phyloP scores from a whole-genome alignment of 2,113 vertebrate genomes.

The Picathartes gymnocephalus region DNA sequence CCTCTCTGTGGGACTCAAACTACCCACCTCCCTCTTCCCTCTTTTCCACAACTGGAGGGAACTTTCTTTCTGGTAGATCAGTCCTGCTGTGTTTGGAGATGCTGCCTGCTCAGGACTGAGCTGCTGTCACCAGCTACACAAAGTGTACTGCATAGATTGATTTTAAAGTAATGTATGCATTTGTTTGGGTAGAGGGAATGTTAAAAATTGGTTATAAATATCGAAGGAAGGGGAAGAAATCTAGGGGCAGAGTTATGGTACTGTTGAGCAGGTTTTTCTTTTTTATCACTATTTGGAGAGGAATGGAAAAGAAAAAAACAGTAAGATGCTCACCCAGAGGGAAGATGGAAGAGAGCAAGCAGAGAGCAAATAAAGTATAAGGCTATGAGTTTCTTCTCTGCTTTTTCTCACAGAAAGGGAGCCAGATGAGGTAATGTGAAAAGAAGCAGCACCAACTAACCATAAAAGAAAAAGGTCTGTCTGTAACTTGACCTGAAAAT shows the following conservation, averaged over 20 bases:
- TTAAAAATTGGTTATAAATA: not conserved
- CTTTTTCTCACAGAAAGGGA: constrained; percentile 25
- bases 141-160: not conserved
- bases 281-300: not conserved
- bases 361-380: not conserved
- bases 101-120: not conserved
- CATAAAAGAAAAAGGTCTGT: constrained; percentile 41
- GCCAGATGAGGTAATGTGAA: constrained; percentile 37
- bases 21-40: not conserved
- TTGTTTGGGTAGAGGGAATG: not conserved
- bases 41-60: not conserved
- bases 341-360: not conserved
- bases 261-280: not conserved
- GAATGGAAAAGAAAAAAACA: not conserved
- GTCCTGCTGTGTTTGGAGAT: not conserved
- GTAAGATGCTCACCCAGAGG: not conserved
- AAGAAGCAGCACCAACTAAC: constrained; percentile 25
- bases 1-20: accelerated
- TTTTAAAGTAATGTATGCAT: not conserved
- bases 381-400: not conserved
- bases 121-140: accelerated
- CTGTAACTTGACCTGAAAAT: constrained; percentile 42
- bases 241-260: not conserved
- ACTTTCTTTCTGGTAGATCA: accelerated
- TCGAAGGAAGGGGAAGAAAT: not conserved